Percentiles rank a stretch among this genome's conserved stretches.
These are phyloP conservation scores for Drosophila littoralis DNA, from an alignment of 1,140 invertebrate genomes.

Conservation along the genomic window DNA sequence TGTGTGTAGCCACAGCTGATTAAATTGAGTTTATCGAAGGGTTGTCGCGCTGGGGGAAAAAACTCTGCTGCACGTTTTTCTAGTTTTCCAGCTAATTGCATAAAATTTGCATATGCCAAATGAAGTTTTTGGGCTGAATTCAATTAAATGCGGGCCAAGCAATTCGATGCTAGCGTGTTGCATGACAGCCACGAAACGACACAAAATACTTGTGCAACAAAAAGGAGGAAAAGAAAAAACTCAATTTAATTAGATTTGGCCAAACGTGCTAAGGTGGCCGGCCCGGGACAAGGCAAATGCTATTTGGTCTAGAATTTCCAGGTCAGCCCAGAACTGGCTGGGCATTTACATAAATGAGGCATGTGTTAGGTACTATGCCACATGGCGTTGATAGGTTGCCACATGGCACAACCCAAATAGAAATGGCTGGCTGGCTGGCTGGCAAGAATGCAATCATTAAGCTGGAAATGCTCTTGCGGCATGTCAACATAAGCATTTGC, in stretches of 20 bases:
- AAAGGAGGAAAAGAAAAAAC: constrained; percentile 2
- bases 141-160: constrained; percentile 22
- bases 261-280: constrained; percentile 18
- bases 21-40: constrained; percentile 13
- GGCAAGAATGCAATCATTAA: constrained; percentile 62
- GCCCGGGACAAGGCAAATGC: constrained; percentile 14
- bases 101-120: constrained; percentile 68
- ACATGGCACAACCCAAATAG: constrained; percentile 43
- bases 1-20: constrained; percentile 11
- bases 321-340: constrained; percentile 39
- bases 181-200: constrained; percentile 45
- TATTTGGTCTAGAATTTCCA: constrained; percentile 49
- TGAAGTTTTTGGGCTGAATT: constrained; percentile 45
- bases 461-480: constrained; percentile 64
- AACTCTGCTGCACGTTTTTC: constrained; percentile 35
- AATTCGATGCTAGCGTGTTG: constrained; percentile 65
- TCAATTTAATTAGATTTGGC: constrained; percentile 64
- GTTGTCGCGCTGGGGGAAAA: constrained; percentile 7
- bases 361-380: constrained; percentile 23
- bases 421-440: constrained; percentile 16
- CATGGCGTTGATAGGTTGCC: constrained; percentile 44
- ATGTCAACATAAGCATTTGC: constrained; percentile 76
- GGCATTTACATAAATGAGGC: constrained; percentile 12
- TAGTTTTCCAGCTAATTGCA: constrained; percentile 55
- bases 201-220: not conserved